phyloP scores from a whole-genome alignment of 2,113 vertebrate species.

The Leptobrachium ailaonicum region DNA sequence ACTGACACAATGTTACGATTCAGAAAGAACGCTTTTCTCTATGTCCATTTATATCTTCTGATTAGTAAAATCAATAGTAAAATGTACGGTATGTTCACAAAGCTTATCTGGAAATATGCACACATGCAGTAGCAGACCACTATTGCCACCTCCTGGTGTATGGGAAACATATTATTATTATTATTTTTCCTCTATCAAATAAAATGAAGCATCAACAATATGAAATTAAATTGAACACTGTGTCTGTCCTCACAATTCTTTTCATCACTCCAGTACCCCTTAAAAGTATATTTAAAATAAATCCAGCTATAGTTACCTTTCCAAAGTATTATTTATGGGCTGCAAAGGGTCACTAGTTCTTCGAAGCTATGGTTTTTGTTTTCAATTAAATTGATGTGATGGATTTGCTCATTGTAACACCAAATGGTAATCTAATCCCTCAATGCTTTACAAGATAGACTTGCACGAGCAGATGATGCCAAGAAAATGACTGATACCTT shows the following conservation, averaged over 20 bases:
- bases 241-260: neutral
- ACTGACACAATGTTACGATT: slow-evolving; percentile 28
- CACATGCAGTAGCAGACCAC: slow-evolving; percentile 65
- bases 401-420: slow-evolving; percentile 63
- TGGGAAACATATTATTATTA: slow-evolving; percentile 50
- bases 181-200: neutral
- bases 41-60: slow-evolving; percentile 17
- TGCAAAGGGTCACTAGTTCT: slow-evolving; percentile 32
- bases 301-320: slow-evolving; percentile 14
- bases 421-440: slow-evolving; percentile 54
- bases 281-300: slow-evolving; percentile 14
- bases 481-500: slow-evolving; percentile 52
- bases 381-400: slow-evolving; percentile 65
- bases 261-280: slow-evolving; percentile 2
- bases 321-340: slow-evolving; percentile 26
- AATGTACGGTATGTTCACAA: slow-evolving; percentile 14
- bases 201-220: slow-evolving; percentile 29
- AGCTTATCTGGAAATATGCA: neutral
- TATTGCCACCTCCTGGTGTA: slow-evolving; percentile 76
- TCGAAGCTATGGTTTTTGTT: slow-evolving; percentile 42
- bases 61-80: slow-evolving; percentile 20
- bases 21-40: neutral
- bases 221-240: slow-evolving; percentile 36
- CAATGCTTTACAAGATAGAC: slow-evolving; percentile 29
- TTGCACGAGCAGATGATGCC: slow-evolving; percentile 23